These are phyloP conservation scores for Paratilapia polleni DNA, from an alignment of 2,113 vertebrate genomes.

Conservation along the genomic window DNA sequence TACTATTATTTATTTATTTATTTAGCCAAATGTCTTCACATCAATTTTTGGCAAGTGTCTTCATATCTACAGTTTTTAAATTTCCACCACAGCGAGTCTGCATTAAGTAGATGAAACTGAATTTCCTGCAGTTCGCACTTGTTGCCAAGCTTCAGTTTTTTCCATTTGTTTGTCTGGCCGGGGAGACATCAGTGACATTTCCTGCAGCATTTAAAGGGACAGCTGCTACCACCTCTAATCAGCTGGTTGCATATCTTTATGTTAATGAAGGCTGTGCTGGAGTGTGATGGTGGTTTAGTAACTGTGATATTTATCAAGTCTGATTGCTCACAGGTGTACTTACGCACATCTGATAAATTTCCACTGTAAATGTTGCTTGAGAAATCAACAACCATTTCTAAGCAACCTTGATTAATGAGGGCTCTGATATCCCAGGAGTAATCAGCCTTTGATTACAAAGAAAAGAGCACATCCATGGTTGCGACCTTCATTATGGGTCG, in stretches of 20 bases:
- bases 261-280: conserved; percentile 13
- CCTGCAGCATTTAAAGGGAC: conserved; percentile 26
- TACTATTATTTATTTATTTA: background rate
- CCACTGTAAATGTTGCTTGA: conserved; percentile 1
- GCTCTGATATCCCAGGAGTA: conserved; percentile 27
- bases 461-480: conserved; percentile 8
- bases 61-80: background rate
- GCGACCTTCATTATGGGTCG: background rate
- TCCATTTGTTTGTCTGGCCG: background rate
- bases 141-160: conserved; percentile 18
- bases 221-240: conserved; percentile 27
- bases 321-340: conserved; percentile 16
- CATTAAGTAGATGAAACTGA: background rate
- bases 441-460: conserved; percentile 42
- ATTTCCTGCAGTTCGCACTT: conserved; percentile 11
- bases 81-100: background rate
- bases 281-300: background rate
- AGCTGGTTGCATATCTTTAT: conserved; percentile 26
- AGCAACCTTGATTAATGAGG: conserved; percentile 42
- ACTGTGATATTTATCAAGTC: background rate
- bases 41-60: background rate
- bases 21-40: conserved; percentile 3
- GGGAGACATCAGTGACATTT: conserved; percentile 39
- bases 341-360: background rate
- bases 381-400: conserved; percentile 4